phyloP scores from a whole-genome alignment of 2,113 vertebrate species.

The Ginglymostoma cirratum region DNA sequence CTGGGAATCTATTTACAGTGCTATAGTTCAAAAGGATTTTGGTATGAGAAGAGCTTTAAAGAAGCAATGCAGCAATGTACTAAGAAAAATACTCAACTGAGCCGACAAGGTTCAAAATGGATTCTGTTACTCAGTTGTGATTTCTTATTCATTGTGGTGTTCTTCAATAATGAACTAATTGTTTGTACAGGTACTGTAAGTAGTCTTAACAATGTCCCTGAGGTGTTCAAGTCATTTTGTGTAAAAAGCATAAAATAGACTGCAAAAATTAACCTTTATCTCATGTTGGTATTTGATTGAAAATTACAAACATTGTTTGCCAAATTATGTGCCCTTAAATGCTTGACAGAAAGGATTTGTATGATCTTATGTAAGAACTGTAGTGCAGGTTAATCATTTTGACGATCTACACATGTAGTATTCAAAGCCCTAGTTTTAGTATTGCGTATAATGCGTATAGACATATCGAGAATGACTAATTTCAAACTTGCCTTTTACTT shows the following conservation, averaged over 20 bases:
- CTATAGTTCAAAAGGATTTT: neutral
- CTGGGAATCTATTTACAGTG: neutral
- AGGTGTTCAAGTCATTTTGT: slow-evolving; percentile 41
- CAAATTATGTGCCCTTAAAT: neutral
- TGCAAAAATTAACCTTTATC: slow-evolving; percentile 45
- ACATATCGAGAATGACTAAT: neutral
- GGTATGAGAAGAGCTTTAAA: neutral
- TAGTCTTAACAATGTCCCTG: slow-evolving; percentile 36
- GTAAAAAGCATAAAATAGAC: slow-evolving; percentile 44
- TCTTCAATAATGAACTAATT: slow-evolving; percentile 41
- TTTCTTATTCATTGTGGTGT: neutral
- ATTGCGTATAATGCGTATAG: neutral
- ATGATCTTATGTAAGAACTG: neutral
- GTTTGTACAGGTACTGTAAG: slow-evolving; percentile 42
- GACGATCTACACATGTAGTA: neutral
- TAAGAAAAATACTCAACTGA: neutral
- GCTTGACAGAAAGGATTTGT: neutral
- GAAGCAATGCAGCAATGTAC: neutral
- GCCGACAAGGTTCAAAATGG: neutral
- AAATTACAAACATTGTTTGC: neutral
- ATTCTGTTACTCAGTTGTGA: neutral
- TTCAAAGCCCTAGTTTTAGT: neutral
- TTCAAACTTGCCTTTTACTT: neutral
- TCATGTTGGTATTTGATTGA: slow-evolving; percentile 19
- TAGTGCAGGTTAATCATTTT: neutral